Evolutionary conservation across 2,888 invertebrate genomes (phyloP), one percentile per base, ranked within the genome.

Genomic region (Polymixis flavicincta): DNA sequence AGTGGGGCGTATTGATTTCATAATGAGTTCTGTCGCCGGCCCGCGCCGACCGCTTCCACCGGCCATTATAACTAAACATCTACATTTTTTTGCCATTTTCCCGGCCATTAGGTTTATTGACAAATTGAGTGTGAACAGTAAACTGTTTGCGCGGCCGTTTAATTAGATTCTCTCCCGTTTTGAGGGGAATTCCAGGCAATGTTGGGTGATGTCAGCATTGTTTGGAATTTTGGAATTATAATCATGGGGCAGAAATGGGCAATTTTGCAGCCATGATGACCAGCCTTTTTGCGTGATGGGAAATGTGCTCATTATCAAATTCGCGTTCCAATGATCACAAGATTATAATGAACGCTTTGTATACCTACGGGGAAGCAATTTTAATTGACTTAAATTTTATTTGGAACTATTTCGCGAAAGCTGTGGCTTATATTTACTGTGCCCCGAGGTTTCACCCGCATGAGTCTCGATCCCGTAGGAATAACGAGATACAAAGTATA

Each of bases 1-100:
- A 80, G 75, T 87, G 80, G 71, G 42, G 67, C 79, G 85, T 87
- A 87, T 88, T 85, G 87, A 87, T 87, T 87, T 68, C 65, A 70
- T 80, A 83, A 85, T 83, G 78, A 78, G 83, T 74, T 71, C 52
- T 69, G 85, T 75, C 74, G 71, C 70, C 52, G 61, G 37, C 50
- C 65, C 37, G 57, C 25, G 25, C 61, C 57, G 52, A 59, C 50
- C 50, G 59, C 63, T 60, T 69, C 64, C 64, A 74, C 69, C 60
- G 54, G 1, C 64, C 69, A 67, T 72, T 81, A 65, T 68, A 70
- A 73, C 69, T 71, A 60, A 76, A 76, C 52, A 84, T 82, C 84
- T 82, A 80, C 59, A 75, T 82, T 84, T 84, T 83, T 80, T 66
- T 55, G 60, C 70, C 57, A 71, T 84, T 76, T 73, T 81, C 68